phyloP scores from a whole-genome alignment of 2,797 vertebrate genomes.

The Microcaecilia unicolor region DNA sequence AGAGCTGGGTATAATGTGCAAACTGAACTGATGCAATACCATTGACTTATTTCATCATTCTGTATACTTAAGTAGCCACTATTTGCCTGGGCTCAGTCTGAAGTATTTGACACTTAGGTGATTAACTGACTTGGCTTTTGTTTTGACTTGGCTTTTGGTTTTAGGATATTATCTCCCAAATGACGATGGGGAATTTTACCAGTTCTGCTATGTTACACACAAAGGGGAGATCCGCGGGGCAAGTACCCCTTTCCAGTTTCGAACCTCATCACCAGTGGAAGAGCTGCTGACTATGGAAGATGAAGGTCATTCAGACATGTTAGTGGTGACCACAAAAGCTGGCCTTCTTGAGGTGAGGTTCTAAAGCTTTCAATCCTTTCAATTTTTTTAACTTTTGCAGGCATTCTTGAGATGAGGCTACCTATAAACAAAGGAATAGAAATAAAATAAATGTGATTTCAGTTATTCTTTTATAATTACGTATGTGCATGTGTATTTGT shows the following conservation, averaged over 20 bases:
- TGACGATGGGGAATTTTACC: constrained; percentile 96
- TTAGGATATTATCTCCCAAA: constrained; percentile 94
- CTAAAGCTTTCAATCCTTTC: no score
- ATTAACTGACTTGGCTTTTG: neutral
- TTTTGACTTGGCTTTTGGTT: constrained; percentile 1
- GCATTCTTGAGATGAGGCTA: no score
- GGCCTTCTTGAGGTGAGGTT: constrained; percentile 82
- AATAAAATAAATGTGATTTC: no score
- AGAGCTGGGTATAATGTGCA: no score
- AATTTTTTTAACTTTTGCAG: no score
- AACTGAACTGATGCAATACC: no score
- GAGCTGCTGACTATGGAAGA: constrained; percentile 95
- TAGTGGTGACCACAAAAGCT: constrained; percentile 95
- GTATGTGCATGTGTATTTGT: no score
- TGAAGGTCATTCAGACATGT: constrained; percentile 92
- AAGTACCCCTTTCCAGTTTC: constrained; percentile 94
- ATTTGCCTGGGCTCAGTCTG: neutral
- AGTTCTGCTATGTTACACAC: constrained; percentile 96
- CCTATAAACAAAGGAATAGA: no score
- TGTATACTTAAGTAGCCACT: neutral
- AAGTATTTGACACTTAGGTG: neutral
- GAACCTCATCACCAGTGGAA: constrained; percentile 80
- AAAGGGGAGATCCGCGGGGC: constrained; percentile 97
- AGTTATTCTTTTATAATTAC: no score
- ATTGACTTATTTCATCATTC: no score